phyloP scores from a whole-genome alignment of 1,140 invertebrate genomes.

The Papilio glaucus region DNA sequence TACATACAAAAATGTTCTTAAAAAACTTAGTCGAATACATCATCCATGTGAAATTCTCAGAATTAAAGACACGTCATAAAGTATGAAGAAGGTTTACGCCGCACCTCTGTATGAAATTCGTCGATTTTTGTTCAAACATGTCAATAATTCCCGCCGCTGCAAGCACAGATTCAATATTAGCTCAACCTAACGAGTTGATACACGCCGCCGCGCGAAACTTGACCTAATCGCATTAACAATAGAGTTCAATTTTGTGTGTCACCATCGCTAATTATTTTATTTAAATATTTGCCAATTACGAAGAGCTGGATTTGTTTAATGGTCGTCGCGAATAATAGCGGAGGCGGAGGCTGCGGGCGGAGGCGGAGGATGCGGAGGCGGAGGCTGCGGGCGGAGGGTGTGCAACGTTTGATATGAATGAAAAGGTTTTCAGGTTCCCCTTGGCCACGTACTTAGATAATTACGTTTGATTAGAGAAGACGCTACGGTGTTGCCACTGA shows the following conservation, averaged over 20 bases:
- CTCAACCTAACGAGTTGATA: slow-evolving; percentile 54
- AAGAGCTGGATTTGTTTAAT: slow-evolving; percentile 51
- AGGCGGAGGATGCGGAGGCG: background rate
- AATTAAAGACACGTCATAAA: too few relatives aligned
- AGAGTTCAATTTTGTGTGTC: slow-evolving; percentile 42
- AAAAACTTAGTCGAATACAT: too few relatives aligned
- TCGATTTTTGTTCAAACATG: slow-evolving; percentile 60
- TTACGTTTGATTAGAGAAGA: slow-evolving; percentile 11
- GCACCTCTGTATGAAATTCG: slow-evolving; percentile 41
- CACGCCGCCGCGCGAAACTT: slow-evolving; percentile 26
- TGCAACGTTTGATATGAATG: slow-evolving; percentile 20
- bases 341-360: slow-evolving; percentile 35
- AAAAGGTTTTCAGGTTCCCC: slow-evolving; percentile 13
- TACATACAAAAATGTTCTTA: too few relatives aligned
- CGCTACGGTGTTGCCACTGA: background rate
- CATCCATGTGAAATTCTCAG: too few relatives aligned
- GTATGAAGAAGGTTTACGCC: background rate
- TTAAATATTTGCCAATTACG: slow-evolving; percentile 67
- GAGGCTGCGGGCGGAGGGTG: background rate
- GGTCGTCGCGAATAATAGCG: slow-evolving; percentile 46
- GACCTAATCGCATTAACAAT: slow-evolving; percentile 36
- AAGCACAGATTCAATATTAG: slow-evolving; percentile 60
- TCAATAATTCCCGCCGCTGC: slow-evolving; percentile 53
- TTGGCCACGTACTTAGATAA: background rate
- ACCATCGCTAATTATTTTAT: slow-evolving; percentile 57